Percentiles rank a stretch among this genome's conserved stretches.
These are phyloP conservation scores for Uloborus diversus DNA, from an alignment of 1,140 invertebrate species.

Conservation along the genomic window DNA sequence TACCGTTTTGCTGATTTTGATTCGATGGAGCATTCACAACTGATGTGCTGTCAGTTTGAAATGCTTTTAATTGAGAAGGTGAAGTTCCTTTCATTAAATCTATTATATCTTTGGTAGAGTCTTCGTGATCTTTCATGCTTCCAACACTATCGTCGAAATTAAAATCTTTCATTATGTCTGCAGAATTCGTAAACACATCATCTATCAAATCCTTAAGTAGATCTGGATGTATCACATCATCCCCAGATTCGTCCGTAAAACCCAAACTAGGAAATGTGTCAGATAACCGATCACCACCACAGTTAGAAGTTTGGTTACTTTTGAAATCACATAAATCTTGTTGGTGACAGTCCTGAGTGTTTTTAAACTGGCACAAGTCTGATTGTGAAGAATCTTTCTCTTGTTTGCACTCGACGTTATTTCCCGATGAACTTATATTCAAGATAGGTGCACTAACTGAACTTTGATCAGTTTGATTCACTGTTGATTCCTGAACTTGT, in stretches of 20 bases:
- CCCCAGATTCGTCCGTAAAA: conserved; percentile 81
- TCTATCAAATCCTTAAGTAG: conserved; percentile 88
- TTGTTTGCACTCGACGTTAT: conserved; percentile 78
- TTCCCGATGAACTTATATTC: not conserved
- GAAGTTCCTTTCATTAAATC: conserved; percentile 23
- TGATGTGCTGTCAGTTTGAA: conserved; percentile 14
- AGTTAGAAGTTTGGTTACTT: not conserved
- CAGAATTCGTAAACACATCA: conserved; percentile 72
- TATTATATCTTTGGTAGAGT: conserved; percentile 71
- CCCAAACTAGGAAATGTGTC: conserved; percentile 70
- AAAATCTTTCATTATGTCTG: conserved; percentile 81
- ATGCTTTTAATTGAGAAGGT: conserved; percentile 4
- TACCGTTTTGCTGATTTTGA: not conserved
- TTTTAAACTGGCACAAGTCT: conserved; percentile 35
- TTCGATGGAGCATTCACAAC: conserved; percentile 6
- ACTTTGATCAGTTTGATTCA: not conserved
- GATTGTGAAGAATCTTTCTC: conserved; percentile 66
- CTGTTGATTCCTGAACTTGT: not conserved
- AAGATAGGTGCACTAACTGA: no score
- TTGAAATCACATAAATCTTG: not conserved
- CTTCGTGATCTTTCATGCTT: conserved; percentile 66
- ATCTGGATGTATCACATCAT: conserved; percentile 81
- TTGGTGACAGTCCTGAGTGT: not conserved
- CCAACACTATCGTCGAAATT: conserved; percentile 62
- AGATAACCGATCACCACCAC: conserved; percentile 68